These are phyloP conservation scores for Achlya flavicornis DNA, from an alignment of 2,888 invertebrate genomes.

Conservation along the genomic window DNA sequence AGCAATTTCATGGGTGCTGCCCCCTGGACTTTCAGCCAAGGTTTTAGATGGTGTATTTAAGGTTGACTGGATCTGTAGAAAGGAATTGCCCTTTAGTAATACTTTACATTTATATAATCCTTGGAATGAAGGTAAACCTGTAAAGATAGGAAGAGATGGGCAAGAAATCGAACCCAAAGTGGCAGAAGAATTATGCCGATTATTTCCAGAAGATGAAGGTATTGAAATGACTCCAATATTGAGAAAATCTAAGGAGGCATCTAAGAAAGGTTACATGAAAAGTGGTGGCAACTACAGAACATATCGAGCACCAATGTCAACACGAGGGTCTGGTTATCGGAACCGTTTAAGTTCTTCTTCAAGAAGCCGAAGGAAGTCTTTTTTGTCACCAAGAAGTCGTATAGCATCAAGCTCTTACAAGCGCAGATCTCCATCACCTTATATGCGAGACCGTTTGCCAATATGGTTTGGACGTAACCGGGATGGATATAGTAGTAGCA, in stretches of 20 bases:
- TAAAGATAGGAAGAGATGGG: slow-evolving; percentile 99
- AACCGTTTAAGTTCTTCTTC: slow-evolving; percentile 79
- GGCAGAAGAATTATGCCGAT: slow-evolving; percentile 95
- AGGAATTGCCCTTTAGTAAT: slow-evolving; percentile 95
- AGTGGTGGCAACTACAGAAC: slow-evolving; percentile 78
- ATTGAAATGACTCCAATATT: slow-evolving; percentile 95
- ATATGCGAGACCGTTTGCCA: slow-evolving; percentile 84
- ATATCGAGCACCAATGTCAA: slow-evolving; percentile 75
- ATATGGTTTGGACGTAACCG: slow-evolving; percentile 85
- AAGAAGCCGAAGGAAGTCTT: slow-evolving; percentile 85
- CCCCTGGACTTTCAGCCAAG: slow-evolving; percentile 95
- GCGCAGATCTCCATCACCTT: slow-evolving; percentile 85
- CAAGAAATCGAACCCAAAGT: slow-evolving; percentile 98
- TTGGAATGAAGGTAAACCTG: slow-evolving; percentile 99
- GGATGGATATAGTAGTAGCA: slow-evolving; percentile 67
- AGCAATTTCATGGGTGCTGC: slow-evolving; percentile 96
- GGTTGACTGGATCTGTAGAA: slow-evolving; percentile 98
- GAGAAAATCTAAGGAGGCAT: slow-evolving; percentile 92
- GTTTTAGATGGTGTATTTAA: slow-evolving; percentile 98
- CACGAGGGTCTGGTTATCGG: slow-evolving; percentile 76
- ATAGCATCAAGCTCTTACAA: slow-evolving; percentile 80
- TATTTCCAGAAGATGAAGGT: slow-evolving; percentile 96
- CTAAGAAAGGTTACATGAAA: slow-evolving; percentile 85
- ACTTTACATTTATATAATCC: slow-evolving; percentile 97
- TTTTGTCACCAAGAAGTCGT: slow-evolving; percentile 86